Percentiles rank a stretch among this genome's conserved stretches.
Evolutionary conservation across 2,888 invertebrate species (phyloP).

Genomic region (Caenorhabditis virilis): DNA sequence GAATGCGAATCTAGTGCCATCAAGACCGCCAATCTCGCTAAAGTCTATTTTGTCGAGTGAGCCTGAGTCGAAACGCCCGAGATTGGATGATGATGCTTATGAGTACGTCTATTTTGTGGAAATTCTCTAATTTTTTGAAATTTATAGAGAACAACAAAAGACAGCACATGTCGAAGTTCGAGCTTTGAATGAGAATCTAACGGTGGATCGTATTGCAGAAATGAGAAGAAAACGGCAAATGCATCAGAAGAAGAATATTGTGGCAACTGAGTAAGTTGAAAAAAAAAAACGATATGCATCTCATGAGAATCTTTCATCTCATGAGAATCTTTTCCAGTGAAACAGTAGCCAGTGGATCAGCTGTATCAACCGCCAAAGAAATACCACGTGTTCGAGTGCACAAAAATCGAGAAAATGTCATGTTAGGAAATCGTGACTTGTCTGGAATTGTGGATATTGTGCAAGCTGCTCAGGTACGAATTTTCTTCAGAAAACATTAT

Average conservation of each 20-base stretch:
- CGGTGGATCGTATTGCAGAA: constrained; percentile 81
- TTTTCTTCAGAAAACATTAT: background rate
- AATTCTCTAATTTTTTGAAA: background rate
- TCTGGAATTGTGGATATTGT: constrained; percentile 23
- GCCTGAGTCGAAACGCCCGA: constrained; percentile 43
- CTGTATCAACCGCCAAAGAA: constrained; percentile 3
- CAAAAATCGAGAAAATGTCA: constrained; percentile 24
- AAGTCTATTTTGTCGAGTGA: constrained; percentile 4
- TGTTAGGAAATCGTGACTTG: constrained; percentile 27
- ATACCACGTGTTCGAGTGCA: constrained; percentile 25
- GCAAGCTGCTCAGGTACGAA: constrained; percentile 5
- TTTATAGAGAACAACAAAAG: constrained; percentile 6
- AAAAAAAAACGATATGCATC: no score
- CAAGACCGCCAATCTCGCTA: constrained; percentile 44
- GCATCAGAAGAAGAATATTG: constrained; percentile 55
- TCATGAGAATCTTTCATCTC: no score
- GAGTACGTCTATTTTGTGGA: no score
- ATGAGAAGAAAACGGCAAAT: constrained; percentile 57
- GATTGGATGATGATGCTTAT: constrained; percentile 24
- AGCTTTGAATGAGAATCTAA: constrained; percentile 94
- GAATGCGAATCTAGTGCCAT: constrained; percentile 37
- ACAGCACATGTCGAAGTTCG: constrained; percentile 71
- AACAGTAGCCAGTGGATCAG: constrained; percentile 1
- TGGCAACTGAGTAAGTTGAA: constrained; percentile 32
- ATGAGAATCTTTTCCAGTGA: constrained; percentile 5